phyloP scores from a whole-genome alignment of 1,140 invertebrate species.

The Eueides isabella region DNA sequence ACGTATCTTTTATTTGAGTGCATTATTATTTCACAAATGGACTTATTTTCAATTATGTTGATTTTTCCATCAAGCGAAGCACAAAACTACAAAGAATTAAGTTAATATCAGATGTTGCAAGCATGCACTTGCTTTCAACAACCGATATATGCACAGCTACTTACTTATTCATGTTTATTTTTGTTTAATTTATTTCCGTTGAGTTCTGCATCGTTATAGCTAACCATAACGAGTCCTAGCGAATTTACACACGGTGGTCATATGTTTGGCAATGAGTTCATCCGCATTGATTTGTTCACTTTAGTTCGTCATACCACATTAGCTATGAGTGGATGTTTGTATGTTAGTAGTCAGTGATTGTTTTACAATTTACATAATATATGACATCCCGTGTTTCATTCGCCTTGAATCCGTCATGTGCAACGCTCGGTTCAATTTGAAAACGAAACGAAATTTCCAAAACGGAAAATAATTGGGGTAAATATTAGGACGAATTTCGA shows the following conservation, averaged over 20 bases:
- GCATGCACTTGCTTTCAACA: slow-evolving; percentile 25
- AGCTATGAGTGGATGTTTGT: slow-evolving; percentile 78
- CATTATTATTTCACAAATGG: slow-evolving; percentile 20
- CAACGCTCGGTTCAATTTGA: slow-evolving; percentile 70
- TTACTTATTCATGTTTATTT: slow-evolving; percentile 29
- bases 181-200: slow-evolving; percentile 27
- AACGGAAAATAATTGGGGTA: slow-evolving; percentile 58
- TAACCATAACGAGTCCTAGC: slow-evolving; percentile 70
- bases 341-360: slow-evolving; percentile 77
- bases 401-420: slow-evolving; percentile 82
- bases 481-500: slow-evolving; percentile 80
- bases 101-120: slow-evolving; percentile 20
- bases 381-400: slow-evolving; percentile 83
- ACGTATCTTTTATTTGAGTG: slow-evolving; percentile 2
- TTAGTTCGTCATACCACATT: slow-evolving; percentile 72
- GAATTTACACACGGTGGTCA: slow-evolving; percentile 81
- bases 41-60: slow-evolving; percentile 19
- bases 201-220: slow-evolving; percentile 46
- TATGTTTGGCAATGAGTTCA: slow-evolving; percentile 76
- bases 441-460: slow-evolving; percentile 54
- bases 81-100: slow-evolving; percentile 11
- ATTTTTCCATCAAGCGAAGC: slow-evolving; percentile 34
- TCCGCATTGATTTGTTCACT: slow-evolving; percentile 76
- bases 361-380: slow-evolving; percentile 80
- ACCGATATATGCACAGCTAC: slow-evolving; percentile 19